Percentiles rank a stretch among this genome's conserved stretches.
Evolutionary conservation across 2,888 invertebrate genomes (phyloP).

Genomic region (Heterodera filipjevi): DNA sequence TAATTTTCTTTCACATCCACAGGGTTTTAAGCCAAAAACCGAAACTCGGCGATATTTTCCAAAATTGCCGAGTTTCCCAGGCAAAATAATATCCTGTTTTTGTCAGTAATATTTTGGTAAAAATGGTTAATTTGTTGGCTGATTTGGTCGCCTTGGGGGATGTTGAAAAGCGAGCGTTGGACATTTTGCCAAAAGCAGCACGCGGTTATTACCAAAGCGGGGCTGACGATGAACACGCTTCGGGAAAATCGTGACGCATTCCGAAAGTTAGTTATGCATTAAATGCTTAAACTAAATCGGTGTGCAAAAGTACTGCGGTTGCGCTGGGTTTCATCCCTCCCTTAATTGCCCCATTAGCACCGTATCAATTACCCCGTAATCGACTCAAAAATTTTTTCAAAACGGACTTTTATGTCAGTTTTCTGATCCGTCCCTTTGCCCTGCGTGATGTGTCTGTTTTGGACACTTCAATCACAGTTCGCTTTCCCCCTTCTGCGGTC

Average conservation of each 20-base stretch:
- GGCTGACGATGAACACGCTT: slow-evolving; percentile 60
- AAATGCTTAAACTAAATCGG: no score
- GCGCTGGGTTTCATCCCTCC: no score
- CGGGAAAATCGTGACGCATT: slow-evolving; percentile 63
- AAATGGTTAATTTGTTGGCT: slow-evolving; percentile 30
- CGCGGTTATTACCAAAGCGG: slow-evolving; percentile 77
- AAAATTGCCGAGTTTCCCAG: no score
- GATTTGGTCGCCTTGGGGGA: slow-evolving; percentile 71
- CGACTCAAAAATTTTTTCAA: no score
- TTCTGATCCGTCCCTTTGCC: slow-evolving; percentile 79
- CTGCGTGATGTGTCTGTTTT: slow-evolving; percentile 76
- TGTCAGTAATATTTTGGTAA: not conserved
- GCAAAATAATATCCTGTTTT: no score
- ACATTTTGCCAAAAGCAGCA: slow-evolving; percentile 74
- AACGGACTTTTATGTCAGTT: no score
- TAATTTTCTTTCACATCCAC: no score
- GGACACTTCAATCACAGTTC: slow-evolving; percentile 70
- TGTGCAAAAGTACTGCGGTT: no score
- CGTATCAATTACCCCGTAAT: no score
- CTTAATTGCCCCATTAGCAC: no score
- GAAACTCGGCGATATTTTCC: no score
- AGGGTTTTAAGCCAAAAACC: no score
- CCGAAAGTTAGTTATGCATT: slow-evolving; percentile 50
- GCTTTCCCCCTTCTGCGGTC: slow-evolving; percentile 63
- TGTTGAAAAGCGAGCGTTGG: slow-evolving; percentile 76